Base-by-base conservation (phyloP, 2,888 invertebrate species). In the Bellardia bayeri region DNA sequence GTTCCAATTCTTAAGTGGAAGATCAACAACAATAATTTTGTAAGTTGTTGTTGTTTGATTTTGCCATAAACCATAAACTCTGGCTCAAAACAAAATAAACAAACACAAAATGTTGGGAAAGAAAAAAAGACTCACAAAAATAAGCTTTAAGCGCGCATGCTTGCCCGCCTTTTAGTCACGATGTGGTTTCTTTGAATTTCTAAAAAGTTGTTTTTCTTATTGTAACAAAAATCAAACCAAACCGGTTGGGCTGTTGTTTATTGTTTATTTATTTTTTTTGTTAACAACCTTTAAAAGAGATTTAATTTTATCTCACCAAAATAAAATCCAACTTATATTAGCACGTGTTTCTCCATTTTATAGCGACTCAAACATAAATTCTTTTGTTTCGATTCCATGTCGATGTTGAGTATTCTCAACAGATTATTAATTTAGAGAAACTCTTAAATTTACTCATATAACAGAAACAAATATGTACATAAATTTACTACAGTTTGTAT, bases 231-330 rank as follows among this genome's bases (percentile, higher is more conserved):
- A 16, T 23, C 13, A 11, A 30, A 40, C 8, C 14, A 74, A 85
- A 85, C 85, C 85, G 85, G 85, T 85, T 85, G 30, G 68, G n/a
- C 51, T 63, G 49, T 68, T 74, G 49, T 68, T 74, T 13, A 49
- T 61, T 54, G 42, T 79, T 72, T 42, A 40, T 49, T 7, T 45
- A 42, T 64, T 33, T 64, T 14, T 54, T 33, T 75, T 63, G 49
- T 42, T 51, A 78, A 78, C 58, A 61, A 64, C 45, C 58, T 69
- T 45, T 61, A 69, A 63, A 6, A 45, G 16, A 14, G 37, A 33
- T 56, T 81, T 23, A 45, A 8, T 30, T 49, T 30, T 51, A 51
- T 64, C 42, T 82, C 42, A 83, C 42, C 61, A 83, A 83, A 78
- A 76, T 64, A 63, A 78, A 71, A 56, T 14, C 69, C 4, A 5